Evolutionary conservation across 2,113 vertebrate species (phyloP).

Genomic region (Brachionichthys hirsutus): DNA sequence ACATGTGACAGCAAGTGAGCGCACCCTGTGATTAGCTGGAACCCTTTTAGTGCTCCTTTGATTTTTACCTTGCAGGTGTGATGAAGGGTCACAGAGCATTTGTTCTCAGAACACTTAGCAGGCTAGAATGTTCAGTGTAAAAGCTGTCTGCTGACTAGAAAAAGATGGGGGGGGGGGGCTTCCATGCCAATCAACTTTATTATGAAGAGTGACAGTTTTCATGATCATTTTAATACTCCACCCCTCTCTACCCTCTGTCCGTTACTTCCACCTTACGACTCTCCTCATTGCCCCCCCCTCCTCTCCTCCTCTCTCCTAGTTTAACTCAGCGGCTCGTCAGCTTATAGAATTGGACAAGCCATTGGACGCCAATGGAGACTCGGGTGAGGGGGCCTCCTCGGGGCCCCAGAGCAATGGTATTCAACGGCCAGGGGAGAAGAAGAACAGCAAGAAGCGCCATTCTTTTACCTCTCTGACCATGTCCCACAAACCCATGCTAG

Average conservation of each 20-base stretch:
- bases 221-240: conserved; percentile 27
- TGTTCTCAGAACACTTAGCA: background rate
- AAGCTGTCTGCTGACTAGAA: background rate
- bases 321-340: conserved; percentile 94
- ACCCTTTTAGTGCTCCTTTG: conserved; percentile 53
- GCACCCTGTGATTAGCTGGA: conserved; percentile 60
- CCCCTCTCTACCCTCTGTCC: conserved; percentile 14
- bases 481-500: conserved; percentile 93
- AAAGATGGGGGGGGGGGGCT: conserved; percentile 1
- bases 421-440: conserved; percentile 88
- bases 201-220: conserved; percentile 31
- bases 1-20: conserved; percentile 38
- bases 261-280: conserved; percentile 26
- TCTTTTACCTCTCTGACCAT: conserved; percentile 98
- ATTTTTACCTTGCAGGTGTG: conserved; percentile 44
- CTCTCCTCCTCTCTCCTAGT: conserved; percentile 73
- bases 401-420: conserved; percentile 82
- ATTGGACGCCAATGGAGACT: conserved; percentile 78
- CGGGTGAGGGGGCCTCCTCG: conserved; percentile 85
- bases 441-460: conserved; percentile 98
- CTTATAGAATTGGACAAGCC: conserved; percentile 95
- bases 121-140: conserved; percentile 9
- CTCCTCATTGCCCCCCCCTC: conserved; percentile 9
- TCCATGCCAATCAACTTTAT: conserved; percentile 6
- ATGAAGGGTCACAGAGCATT: conserved; percentile 38